Conservation (phyloP, 2,113 vertebrate species). For the Cardinalis cardinalis region DNA sequence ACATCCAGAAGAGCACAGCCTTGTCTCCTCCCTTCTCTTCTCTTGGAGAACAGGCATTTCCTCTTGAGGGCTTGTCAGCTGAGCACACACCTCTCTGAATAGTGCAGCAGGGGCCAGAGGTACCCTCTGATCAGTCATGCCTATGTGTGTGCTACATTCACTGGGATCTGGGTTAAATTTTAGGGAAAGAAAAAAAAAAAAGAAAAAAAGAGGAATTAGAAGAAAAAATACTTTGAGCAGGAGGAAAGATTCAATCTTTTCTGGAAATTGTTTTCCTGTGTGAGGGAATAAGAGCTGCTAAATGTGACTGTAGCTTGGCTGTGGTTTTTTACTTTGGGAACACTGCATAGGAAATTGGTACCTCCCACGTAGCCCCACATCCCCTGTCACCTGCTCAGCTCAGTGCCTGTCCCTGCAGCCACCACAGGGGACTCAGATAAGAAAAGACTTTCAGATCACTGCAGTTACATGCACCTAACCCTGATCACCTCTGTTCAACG, state of each 20-base stretch:
- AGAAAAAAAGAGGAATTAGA: rapidly evolving
- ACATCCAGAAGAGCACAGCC: not conserved
- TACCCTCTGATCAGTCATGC: not conserved
- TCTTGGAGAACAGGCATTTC: not conserved
- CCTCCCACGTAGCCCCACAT: not conserved
- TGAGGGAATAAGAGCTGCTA: not conserved
- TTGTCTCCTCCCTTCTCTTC: not conserved
- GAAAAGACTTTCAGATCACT: not conserved
- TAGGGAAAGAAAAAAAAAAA: too few species aligned
- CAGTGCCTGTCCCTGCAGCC: not conserved
- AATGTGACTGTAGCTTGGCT: rapidly evolving
- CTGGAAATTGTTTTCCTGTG: not conserved
- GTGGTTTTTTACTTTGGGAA: not conserved
- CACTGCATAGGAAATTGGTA: rapidly evolving
- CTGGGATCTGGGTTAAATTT: not conserved
- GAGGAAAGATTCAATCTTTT: not conserved
- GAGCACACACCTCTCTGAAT: not conserved
- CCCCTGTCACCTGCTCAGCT: not conserved
- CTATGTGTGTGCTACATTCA: rapidly evolving
- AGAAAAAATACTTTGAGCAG: not conserved
- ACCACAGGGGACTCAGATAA: not conserved
- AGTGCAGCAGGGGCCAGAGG: not conserved
- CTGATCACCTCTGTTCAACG: rapidly evolving
- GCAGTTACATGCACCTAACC: too few species aligned
- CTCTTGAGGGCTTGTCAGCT: not conserved